Conservation (phyloP, 2,113 vertebrate genomes). For the Gymnorhina tibicen region DNA sequence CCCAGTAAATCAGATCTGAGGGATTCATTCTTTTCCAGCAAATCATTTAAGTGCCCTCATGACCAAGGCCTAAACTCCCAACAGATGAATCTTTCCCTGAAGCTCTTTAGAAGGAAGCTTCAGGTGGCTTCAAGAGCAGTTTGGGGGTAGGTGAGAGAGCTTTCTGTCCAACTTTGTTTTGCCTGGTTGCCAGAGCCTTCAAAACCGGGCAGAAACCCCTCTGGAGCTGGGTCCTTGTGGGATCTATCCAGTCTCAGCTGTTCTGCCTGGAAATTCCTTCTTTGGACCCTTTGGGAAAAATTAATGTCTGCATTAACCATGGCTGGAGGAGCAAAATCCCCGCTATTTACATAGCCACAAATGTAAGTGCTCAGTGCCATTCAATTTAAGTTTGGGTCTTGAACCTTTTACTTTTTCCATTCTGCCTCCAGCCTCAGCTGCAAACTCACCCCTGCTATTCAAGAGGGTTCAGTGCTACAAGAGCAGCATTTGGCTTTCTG, state of each 20-base stretch:
- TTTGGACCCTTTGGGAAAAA: background rate
- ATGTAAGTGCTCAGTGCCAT: background rate
- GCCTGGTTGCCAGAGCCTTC: background rate
- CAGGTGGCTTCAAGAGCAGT: background rate
- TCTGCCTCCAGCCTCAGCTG: background rate
- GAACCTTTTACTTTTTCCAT: background rate
- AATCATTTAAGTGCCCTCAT: background rate
- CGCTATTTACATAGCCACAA: background rate
- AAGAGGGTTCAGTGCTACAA: background rate
- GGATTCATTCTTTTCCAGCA: background rate
- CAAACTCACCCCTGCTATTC: background rate
- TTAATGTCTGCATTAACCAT: background rate
- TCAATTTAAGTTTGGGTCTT: background rate
- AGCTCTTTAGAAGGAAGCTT: background rate
- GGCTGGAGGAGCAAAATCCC: background rate
- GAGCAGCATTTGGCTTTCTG: background rate
- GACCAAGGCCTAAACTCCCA: fast-evolving
- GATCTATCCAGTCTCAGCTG: background rate
- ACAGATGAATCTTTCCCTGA: background rate
- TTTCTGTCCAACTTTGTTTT: background rate
- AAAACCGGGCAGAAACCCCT: background rate
- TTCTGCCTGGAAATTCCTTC: background rate
- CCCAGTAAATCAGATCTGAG: background rate
- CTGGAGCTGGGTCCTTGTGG: background rate
- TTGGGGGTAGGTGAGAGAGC: background rate